A percentile compares a stretch with the other conserved stretches of the same genome.
phyloP scores from a whole-genome alignment of 2,888 invertebrate species.

The Antheraea assamensis region DNA sequence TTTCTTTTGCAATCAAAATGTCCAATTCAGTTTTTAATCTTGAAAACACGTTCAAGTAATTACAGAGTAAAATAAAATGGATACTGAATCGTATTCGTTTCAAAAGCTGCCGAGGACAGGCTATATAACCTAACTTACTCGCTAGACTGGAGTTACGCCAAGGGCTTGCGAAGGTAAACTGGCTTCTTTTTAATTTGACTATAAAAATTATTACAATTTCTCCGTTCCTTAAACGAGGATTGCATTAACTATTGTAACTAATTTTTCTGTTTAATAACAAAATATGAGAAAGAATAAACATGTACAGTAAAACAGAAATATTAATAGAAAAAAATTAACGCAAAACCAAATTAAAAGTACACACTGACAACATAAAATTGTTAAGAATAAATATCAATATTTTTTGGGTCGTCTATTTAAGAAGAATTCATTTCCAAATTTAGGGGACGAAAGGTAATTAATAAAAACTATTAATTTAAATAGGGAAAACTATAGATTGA shows the following conservation, averaged over 20 bases:
- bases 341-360: too few relatives aligned
- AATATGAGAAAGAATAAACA: too few relatives aligned
- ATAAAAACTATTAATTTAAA: background rate
- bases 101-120: background rate
- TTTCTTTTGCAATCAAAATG: background rate
- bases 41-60: background rate
- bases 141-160: background rate
- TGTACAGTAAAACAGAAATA: too few relatives aligned
- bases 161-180: slow-evolving; percentile 8
- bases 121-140: background rate
- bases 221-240: background rate
- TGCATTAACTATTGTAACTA: background rate
- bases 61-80: background rate
- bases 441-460: too few relatives aligned
- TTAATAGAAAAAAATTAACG: too few relatives aligned
- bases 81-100: background rate
- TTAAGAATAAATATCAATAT: too few relatives aligned
- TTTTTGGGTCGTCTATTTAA: background rate
- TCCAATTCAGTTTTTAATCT: background rate
- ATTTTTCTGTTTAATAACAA: background rate
- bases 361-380: too few relatives aligned
- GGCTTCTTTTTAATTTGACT: background rate
- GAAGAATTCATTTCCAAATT: background rate
- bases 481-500: background rate
- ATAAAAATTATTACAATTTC: background rate